phyloP scores from a whole-genome alignment of 2,888 invertebrate species.

The Tromatobia lineatoria region DNA sequence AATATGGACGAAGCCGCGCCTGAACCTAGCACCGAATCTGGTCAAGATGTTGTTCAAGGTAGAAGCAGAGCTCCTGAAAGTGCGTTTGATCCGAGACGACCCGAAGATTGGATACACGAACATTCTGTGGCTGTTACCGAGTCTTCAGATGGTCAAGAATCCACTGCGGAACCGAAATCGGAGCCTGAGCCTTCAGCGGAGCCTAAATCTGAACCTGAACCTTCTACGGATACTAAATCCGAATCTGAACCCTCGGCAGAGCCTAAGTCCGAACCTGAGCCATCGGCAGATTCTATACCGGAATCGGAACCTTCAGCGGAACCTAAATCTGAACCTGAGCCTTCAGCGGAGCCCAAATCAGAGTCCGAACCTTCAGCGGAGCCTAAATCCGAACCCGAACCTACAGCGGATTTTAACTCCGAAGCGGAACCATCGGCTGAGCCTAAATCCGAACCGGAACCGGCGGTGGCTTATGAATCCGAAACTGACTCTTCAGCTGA shows the following conservation, averaged over 20 bases:
- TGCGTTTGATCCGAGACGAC: slow-evolving; percentile 68
- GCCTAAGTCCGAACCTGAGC: slow-evolving; percentile 72
- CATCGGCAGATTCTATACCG: slow-evolving; percentile 68
- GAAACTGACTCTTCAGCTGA: slow-evolving; percentile 64
- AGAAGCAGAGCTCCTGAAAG: slow-evolving; percentile 77
- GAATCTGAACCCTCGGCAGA: slow-evolving; percentile 70
- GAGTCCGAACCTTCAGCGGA: slow-evolving; percentile 67
- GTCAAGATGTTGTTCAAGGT: slow-evolving; percentile 77
- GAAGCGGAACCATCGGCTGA: slow-evolving; percentile 71
- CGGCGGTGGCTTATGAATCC: slow-evolving; percentile 67
- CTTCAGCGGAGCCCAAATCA: slow-evolving; percentile 67
- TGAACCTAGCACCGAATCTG: slow-evolving; percentile 72
- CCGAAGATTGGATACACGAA: slow-evolving; percentile 73
- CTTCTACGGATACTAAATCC: slow-evolving; percentile 62
- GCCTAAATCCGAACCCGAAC: slow-evolving; percentile 70
- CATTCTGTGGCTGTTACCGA: slow-evolving; percentile 66
- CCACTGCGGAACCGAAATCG: too few species aligned
- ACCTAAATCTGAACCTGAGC: slow-evolving; percentile 71
- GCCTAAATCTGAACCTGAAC: slow-evolving; percentile 70
- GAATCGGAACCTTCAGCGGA: slow-evolving; percentile 74
- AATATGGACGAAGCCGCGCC: slow-evolving; percentile 74
- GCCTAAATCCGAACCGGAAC: slow-evolving; percentile 67
- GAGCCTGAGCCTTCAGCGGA: slow-evolving; percentile 74
- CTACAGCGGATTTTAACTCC: slow-evolving; percentile 69
- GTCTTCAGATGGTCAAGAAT: slow-evolving; percentile 63